Base-by-base conservation (phyloP, 2,797 vertebrate species). In the Sardinella longiceps region DNA sequence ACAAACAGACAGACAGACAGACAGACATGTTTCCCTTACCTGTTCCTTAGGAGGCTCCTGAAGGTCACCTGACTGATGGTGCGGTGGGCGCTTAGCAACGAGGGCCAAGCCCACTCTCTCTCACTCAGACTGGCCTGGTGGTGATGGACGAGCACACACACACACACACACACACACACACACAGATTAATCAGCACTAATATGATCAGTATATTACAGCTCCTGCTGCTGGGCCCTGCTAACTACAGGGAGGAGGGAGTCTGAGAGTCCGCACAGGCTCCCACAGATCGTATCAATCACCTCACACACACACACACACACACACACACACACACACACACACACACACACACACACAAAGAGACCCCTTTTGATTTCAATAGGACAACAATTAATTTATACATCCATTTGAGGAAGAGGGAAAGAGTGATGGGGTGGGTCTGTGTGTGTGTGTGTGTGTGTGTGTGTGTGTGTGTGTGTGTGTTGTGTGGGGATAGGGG, bases 151-250 rank as follows among this genome's bases (percentile, higher is more conserved):
- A 95, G 94, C 95, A 97, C 87, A 94, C 90, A 90, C 91, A 93
- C 94, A 95, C 96, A 95, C n/a, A n/a, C 95, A 97, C 87, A 94
- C 90, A 90, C 91, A 93, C 94, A 95, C 96, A 95, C n/a, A 97
- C 97, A 96, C 96, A 97, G 97, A 97, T 98, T 97, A 97, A 98
- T 98, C 96, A 97, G 94, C 94, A 94, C 96, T 98, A 99, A 97
- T 96, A 96, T 93, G 94, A 97, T 96, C 94, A 96, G 95, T 96
- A 97, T 96, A 98, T 98, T 97, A 97, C 95, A 93, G 94, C 94
- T 96, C 95, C 97, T 97, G 96, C 96, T 3, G 18, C 46, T 97
- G 96, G 92, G 93, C 95, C 92, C 95, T 92, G 96, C 95, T 95
- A 97, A 97, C 95, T 94, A 96, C n/a, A n/a, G 95, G 92, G 93